Conservation (phyloP, 2,797 vertebrate genomes). For the Crypturellus tataupa region DNA sequence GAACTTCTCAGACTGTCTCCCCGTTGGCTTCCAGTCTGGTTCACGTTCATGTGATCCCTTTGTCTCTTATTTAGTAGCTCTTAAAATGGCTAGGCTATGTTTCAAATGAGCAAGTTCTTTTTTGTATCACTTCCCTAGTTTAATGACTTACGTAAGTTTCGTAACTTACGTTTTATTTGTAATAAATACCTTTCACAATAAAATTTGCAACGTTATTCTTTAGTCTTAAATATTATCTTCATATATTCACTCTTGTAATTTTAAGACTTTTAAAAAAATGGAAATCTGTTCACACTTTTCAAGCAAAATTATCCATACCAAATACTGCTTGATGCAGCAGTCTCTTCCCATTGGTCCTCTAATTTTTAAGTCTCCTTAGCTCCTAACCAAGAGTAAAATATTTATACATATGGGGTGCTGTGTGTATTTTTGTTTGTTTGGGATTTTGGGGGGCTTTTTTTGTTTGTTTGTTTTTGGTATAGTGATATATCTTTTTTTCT, state of each 20-base stretch:
- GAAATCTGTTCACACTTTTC: background rate
- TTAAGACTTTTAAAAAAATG: background rate
- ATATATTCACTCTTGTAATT: background rate
- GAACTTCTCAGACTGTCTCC: background rate
- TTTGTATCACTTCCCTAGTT: background rate
- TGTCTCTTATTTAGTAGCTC: background rate
- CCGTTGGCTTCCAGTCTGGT: background rate
- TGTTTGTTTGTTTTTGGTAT: background rate
- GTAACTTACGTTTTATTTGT: background rate
- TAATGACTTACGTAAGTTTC: background rate
- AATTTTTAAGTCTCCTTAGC: background rate
- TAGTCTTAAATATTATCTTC: background rate
- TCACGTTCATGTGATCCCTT: background rate
- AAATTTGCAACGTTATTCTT: background rate
- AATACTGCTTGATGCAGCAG: background rate
- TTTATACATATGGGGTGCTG: background rate
- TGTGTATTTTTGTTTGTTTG: no score
- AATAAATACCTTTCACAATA: background rate
- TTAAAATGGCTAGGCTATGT: background rate
- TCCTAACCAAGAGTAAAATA: background rate
- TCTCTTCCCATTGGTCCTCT: background rate
- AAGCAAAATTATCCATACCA: background rate
- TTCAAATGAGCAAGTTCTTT: background rate
- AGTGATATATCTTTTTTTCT: background rate
- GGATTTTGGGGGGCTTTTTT: no score